A percentile compares a stretch with the other conserved stretches of the same genome.
phyloP scores from a whole-genome alignment of 2,113 vertebrate genomes.

The Passer domesticus region DNA sequence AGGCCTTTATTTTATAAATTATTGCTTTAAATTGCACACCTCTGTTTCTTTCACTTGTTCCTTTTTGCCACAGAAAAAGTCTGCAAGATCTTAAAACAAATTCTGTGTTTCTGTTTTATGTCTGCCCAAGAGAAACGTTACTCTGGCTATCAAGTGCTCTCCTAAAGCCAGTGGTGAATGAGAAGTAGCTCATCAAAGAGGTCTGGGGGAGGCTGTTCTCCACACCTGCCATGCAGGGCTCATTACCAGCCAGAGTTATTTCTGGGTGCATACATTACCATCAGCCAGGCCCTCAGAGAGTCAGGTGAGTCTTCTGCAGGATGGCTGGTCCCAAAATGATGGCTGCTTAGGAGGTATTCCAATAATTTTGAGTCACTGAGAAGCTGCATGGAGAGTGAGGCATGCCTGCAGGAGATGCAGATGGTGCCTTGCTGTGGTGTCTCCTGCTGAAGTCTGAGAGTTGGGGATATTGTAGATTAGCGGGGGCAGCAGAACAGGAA shows the following conservation, averaged over 20 bases:
- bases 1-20: neutral
- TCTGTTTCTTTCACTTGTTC: neutral
- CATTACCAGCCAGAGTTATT: neutral
- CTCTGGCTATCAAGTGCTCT: neutral
- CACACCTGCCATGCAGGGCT: neutral
- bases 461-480: neutral
- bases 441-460: neutral
- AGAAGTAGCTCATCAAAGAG: neutral
- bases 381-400: neutral
- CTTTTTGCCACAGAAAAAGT: neutral
- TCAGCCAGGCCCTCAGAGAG: neutral
- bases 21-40: neutral
- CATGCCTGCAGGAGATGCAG: neutral
- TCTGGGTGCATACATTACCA: neutral
- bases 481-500: neutral
- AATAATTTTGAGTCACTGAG: neutral
- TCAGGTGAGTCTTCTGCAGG: neutral
- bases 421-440: neutral
- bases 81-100: neutral
- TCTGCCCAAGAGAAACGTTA: neutral
- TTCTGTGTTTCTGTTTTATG: neutral
- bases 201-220: neutral
- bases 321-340: neutral
- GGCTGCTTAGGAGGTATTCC: fast-evolving
- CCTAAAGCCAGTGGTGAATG: neutral